phyloP scores from a whole-genome alignment of 92 coral and sea anemone genomes.

The Paragorgia papillata region DNA sequence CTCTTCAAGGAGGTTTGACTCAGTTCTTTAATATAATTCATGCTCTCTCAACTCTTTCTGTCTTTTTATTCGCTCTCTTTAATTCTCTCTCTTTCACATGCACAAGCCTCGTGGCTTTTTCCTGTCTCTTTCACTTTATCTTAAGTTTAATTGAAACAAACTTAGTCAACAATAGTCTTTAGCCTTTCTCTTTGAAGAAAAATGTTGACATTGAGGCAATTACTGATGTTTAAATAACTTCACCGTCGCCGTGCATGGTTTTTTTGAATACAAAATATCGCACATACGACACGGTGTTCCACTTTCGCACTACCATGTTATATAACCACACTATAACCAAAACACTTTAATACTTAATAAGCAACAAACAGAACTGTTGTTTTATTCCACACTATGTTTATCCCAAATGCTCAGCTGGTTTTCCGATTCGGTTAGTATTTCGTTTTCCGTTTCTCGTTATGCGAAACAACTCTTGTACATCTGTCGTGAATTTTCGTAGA shows the following conservation, averaged over 20 bases:
- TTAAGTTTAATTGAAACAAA: neutral
- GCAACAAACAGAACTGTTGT: neutral
- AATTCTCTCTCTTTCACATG: too few relatives aligned
- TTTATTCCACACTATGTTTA: slow-evolving; percentile 1
- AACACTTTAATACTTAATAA: neutral
- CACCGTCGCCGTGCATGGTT: neutral
- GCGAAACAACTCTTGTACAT: neutral
- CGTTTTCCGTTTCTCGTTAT: slow-evolving; percentile 28
- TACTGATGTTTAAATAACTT: slow-evolving; percentile 19
- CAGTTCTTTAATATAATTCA: too few relatives aligned
- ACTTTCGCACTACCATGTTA: neutral
- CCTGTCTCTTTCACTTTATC: slow-evolving; percentile 6
- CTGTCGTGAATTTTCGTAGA: neutral
- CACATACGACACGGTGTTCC: neutral
- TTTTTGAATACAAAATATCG: neutral
- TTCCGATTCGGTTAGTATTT: slow-evolving; percentile 5
- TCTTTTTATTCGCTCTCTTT: too few relatives aligned
- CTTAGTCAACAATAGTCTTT: neutral
- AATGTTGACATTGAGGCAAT: slow-evolving; percentile 20
- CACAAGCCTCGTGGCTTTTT: neutral
- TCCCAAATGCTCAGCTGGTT: slow-evolving; percentile 9
- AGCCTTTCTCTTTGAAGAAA: slow-evolving; percentile 14
- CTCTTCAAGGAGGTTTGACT: neutral
- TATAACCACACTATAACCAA: too few relatives aligned
- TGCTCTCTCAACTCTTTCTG: too few relatives aligned